A percentile compares a stretch with the other conserved stretches of the same genome.
Evolutionary conservation across 2,113 vertebrate species (phyloP).

Genomic region (Lophura nycthemera): DNA sequence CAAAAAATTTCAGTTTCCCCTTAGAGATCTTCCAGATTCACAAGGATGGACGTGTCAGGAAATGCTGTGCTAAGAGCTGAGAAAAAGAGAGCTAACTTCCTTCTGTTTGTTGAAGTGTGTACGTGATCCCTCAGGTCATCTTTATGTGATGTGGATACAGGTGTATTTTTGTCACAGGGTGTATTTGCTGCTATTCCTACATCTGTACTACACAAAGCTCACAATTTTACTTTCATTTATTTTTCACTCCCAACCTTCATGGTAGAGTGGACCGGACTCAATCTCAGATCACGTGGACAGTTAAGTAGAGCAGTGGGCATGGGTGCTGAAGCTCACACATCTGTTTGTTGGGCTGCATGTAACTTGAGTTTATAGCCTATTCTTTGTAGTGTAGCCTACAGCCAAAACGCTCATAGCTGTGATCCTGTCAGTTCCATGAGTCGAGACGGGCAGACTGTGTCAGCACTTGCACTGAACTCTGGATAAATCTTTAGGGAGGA

Average conservation of each 20-base stretch:
- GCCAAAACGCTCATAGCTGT: neutral
- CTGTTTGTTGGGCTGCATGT: neutral
- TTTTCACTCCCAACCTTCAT: neutral
- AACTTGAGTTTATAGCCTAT: neutral
- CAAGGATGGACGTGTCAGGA: neutral
- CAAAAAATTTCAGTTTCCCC: fast-evolving
- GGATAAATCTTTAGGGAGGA: neutral
- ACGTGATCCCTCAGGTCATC: neutral
- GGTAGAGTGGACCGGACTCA: neutral
- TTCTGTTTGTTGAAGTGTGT: neutral
- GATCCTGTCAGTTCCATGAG: neutral
- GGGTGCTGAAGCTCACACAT: neutral
- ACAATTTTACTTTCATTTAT: neutral
- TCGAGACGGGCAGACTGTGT: neutral
- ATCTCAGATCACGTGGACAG: neutral
- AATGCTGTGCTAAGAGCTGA: neutral
- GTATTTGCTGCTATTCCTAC: neutral
- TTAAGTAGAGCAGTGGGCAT: neutral
- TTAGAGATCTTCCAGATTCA: neutral
- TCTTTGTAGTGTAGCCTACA: neutral
- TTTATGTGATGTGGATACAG: neutral
- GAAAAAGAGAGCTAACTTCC: neutral
- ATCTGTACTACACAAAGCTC: neutral
- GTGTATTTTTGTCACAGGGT: neutral
- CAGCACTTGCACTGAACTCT: neutral